These are phyloP conservation scores for Trachurus trachurus DNA, from an alignment of 2,797 vertebrate species.

Conservation along the genomic window DNA sequence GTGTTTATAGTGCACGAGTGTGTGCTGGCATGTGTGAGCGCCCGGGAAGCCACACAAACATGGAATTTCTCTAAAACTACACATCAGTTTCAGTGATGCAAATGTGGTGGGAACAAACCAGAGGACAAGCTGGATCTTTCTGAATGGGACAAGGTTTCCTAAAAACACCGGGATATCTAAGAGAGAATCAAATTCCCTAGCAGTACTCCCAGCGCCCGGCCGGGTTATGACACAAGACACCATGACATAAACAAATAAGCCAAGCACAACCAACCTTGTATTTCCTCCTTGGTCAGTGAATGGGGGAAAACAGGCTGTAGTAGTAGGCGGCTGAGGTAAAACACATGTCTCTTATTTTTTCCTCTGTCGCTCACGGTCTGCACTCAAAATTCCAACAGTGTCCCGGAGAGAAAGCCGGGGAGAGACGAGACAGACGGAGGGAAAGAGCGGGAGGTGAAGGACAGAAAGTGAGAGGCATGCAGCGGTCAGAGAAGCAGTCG, in stretches of 20 bases:
- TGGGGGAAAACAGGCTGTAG: constrained; percentile 58
- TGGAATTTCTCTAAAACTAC: constrained; percentile 74
- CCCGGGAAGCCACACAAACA: constrained; percentile 6
- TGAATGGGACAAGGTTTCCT: not conserved
- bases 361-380: constrained; percentile 39
- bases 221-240: constrained; percentile 21
- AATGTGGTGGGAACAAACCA: constrained; percentile 32
- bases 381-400: constrained; percentile 56
- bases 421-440: constrained; percentile 7
- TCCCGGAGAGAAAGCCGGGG: constrained; percentile 37
- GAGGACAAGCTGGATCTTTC: not conserved
- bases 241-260: constrained; percentile 32
- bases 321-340: constrained; percentile 61
- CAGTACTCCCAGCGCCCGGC: constrained; percentile 1
- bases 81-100: constrained; percentile 30
- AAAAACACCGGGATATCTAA: not conserved
- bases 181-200: not conserved
- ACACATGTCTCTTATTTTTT: constrained; percentile 76
- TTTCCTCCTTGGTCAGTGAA: constrained; percentile 72
- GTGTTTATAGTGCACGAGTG: constrained; percentile 57
- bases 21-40: constrained; percentile 21
- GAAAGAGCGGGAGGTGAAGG: constrained; percentile 31
- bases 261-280: constrained; percentile 70
- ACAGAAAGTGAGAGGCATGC: constrained; percentile 30
- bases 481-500: constrained; percentile 45